Percentiles rank a stretch among this genome's conserved stretches.
Evolutionary conservation across 2,888 invertebrate species (phyloP).

Genomic region (Furcula furcula): DNA sequence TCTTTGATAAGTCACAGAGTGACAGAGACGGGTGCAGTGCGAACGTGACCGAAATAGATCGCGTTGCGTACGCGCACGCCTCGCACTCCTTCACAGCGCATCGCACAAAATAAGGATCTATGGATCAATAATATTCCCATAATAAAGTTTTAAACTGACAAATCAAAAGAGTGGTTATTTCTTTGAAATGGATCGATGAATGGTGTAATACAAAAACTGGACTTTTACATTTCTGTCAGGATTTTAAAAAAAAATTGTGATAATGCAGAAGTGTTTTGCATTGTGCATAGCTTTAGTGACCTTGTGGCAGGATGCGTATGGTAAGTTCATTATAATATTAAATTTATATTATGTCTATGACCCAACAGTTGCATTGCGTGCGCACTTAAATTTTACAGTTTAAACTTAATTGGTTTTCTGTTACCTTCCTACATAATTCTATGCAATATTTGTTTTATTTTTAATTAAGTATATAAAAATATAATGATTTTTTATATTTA

Average conservation of each 20-base stretch:
- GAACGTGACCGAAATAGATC: conserved; percentile 70
- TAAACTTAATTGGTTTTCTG: no score
- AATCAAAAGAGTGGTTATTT: conserved; percentile 4
- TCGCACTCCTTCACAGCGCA: conserved; percentile 57
- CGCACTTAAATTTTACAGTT: no score
- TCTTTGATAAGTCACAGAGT: conserved; percentile 66
- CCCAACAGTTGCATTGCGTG: no score
- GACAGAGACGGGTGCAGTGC: conserved; percentile 60
- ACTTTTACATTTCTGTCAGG: conserved; percentile 17
- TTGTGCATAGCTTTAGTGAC: conserved; percentile 34
- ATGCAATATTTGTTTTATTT: no score
- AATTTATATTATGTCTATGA: not conserved
- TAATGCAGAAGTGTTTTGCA: conserved; percentile 35
- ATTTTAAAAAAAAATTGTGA: conserved; percentile 24
- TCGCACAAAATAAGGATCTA: conserved; percentile 46
- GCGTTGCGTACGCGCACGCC: conserved; percentile 50
- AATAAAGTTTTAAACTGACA: conserved; percentile 16
- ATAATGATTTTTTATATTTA: no score
- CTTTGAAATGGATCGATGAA: conserved; percentile 29
- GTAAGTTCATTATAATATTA: conserved; percentile 27
- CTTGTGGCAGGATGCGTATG: conserved; percentile 32
- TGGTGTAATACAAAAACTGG: not conserved
- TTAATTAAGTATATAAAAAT: no score
- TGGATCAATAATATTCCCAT: conserved; percentile 45
- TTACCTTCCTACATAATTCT: no score